phyloP scores from a whole-genome alignment of 1,140 invertebrate species.

The Penaeus chinensis region DNA sequence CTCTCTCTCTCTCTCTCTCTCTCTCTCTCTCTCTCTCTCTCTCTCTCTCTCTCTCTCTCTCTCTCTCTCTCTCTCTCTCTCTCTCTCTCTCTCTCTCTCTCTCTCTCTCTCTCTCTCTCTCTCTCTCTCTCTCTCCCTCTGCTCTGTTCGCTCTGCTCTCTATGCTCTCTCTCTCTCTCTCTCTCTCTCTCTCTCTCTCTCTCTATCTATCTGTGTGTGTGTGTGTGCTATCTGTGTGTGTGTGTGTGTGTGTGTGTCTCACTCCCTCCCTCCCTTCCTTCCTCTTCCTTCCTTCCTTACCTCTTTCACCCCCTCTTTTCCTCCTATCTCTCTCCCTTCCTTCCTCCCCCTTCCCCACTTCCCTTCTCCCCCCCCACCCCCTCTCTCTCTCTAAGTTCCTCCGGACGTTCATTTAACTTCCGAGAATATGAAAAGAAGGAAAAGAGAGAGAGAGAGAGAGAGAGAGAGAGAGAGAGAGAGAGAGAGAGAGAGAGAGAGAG shows the following conservation, averaged over 20 bases:
- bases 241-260: neutral
- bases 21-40: accelerated
- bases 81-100: accelerated
- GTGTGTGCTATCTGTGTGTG: too few relatives aligned
- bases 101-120: accelerated
- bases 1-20: too few relatives aligned
- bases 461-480: too few relatives aligned
- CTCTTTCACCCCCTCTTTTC: too few relatives aligned
- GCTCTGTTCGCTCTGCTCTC: constrained; percentile 1
- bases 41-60: accelerated
- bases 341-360: neutral
- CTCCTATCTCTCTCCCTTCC: too few relatives aligned
- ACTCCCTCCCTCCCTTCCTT: neutral
- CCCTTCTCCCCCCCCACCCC: too few relatives aligned
- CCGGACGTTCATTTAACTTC: too few relatives aligned
- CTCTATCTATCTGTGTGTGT: constrained; percentile 28
- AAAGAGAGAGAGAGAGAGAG: too few relatives aligned
- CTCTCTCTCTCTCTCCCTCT: neutral
- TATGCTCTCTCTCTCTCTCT: constrained; percentile 39
- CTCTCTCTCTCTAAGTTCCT: too few relatives aligned
- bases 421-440: too few relatives aligned
- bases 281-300: neutral
- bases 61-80: accelerated
- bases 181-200: constrained; percentile 41
- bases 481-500: too few relatives aligned